A percentile compares a stretch with the other conserved stretches of the same genome.
Conservation (phyloP, 2,797 vertebrate genomes). For the Sebastes iracundus region DNA sequence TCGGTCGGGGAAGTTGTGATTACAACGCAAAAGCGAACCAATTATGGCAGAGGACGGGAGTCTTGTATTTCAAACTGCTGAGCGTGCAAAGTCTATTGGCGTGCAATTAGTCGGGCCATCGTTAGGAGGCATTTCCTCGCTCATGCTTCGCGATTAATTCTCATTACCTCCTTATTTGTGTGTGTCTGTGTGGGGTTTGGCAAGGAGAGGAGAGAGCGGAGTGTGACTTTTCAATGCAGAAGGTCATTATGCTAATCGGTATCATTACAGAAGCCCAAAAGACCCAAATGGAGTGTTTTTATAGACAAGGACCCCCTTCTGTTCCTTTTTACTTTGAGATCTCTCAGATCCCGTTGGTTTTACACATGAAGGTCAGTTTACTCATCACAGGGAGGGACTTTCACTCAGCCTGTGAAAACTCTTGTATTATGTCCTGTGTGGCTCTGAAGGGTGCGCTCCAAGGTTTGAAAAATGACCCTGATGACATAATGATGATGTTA, state of each 20-base stretch:
- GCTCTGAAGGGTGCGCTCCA: no score
- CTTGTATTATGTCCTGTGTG: background rate
- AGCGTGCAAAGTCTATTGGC: conserved; percentile 73
- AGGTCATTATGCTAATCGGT: conserved; percentile 40
- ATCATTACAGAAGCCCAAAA: conserved; percentile 33
- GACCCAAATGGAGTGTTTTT: conserved; percentile 14
- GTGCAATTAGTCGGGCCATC: conserved; percentile 66
- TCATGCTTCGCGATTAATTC: conserved; percentile 59
- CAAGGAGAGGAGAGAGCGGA: conserved; percentile 15
- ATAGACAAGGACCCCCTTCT: background rate
- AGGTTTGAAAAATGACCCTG: no score
- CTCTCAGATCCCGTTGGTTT: background rate
- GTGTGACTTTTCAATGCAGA: conserved; percentile 47
- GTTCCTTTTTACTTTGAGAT: background rate
- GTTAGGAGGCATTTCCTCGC: conserved; percentile 67
- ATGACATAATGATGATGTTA: no score
- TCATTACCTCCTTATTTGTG: conserved; percentile 56
- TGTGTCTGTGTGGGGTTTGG: conserved; percentile 3
- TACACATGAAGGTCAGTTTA: background rate
- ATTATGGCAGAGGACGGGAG: conserved; percentile 43
- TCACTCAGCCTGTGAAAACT: background rate
- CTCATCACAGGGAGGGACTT: background rate
- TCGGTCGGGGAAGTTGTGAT: conserved; percentile 59
- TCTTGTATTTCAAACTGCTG: conserved; percentile 69
- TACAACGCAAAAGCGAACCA: conserved; percentile 54